Percentiles rank a stretch among this genome's conserved stretches.
Conservation (phyloP, 2,888 invertebrate genomes). For the Melinaea marsaeus region DNA sequence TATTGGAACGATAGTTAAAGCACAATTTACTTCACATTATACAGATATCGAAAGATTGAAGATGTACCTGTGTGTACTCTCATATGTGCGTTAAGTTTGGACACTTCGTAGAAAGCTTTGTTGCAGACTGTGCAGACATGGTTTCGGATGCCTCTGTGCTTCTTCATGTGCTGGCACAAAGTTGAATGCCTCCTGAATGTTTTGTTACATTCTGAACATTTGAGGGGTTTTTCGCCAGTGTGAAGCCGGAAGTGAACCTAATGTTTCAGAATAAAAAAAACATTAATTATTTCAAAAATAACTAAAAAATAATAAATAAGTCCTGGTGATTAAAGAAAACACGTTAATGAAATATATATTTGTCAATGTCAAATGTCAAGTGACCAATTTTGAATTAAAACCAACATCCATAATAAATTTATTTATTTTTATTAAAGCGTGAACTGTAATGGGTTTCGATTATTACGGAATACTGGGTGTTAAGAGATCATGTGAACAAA, state of each 20-base stretch:
- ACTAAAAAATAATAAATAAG: slow-evolving; percentile 4
- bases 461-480: slow-evolving; percentile 87
- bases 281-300: neutral
- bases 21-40: neutral
- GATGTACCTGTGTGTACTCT: slow-evolving; percentile 67
- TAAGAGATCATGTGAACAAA: slow-evolving; percentile 79
- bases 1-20: neutral
- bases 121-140: slow-evolving; percentile 67
- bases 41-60: no score
- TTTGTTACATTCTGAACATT: slow-evolving; percentile 71
- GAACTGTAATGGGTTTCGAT: slow-evolving; percentile 80
- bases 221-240: slow-evolving; percentile 73
- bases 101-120: slow-evolving; percentile 75
- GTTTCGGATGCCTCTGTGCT: slow-evolving; percentile 72
- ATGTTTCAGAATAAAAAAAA: neutral
- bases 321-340: neutral
- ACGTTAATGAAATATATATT: neutral
- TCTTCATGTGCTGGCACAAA: slow-evolving; percentile 75
- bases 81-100: slow-evolving; percentile 74
- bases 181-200: slow-evolving; percentile 74
- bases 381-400: neutral
- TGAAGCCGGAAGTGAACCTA: slow-evolving; percentile 74
- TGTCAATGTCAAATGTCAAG: neutral
- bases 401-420: no score
- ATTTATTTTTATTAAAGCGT: no score